Conservation (phyloP, 2,113 vertebrate species). For the Tetraodon nigroviridis region DNA sequence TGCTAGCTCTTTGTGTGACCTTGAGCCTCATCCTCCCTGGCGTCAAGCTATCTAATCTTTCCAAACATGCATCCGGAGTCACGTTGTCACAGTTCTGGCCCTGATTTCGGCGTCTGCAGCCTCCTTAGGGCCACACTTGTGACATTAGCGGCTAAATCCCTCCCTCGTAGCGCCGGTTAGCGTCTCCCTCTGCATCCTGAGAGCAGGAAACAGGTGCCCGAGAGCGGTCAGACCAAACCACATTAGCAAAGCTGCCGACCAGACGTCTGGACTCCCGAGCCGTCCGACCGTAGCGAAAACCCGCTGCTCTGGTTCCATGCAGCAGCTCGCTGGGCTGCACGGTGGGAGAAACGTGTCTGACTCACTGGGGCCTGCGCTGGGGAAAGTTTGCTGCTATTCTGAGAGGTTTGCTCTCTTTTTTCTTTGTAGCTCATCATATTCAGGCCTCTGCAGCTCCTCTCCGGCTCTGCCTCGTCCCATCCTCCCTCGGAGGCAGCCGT, state of each 20-base stretch:
- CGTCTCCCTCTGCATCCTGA: background rate
- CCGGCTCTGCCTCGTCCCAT: conserved; percentile 30
- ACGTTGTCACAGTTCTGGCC: too few relatives aligned
- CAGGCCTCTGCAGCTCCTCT: background rate
- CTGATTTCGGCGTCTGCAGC: too few relatives aligned
- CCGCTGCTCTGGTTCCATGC: background rate
- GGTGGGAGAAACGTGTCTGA: conserved; percentile 27
- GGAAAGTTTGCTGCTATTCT: conserved; percentile 15
- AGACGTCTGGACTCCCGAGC: too few relatives aligned
- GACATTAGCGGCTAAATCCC: too few relatives aligned
- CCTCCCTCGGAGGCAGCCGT: conserved; percentile 14
- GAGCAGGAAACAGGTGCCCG: background rate
- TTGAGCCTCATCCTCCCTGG: too few relatives aligned
- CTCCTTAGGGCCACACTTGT: too few relatives aligned
- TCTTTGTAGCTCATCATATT: conserved; percentile 9
- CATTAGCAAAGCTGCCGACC: too few relatives aligned
- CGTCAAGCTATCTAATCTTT: too few relatives aligned
- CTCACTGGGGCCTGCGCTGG: conserved; percentile 10
- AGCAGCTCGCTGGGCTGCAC: too few relatives aligned
- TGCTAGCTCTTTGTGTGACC: too few relatives aligned
- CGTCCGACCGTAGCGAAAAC: conserved; percentile 2
- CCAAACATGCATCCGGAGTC: too few relatives aligned
- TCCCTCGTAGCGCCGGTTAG: too few relatives aligned
- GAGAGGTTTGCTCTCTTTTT: background rate
- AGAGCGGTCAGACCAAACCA: background rate